Percentiles rank a stretch among this genome's conserved stretches.
Evolutionary conservation across 2,888 invertebrate genomes (phyloP).

Genomic region (Drosophila subsilvestris): DNA sequence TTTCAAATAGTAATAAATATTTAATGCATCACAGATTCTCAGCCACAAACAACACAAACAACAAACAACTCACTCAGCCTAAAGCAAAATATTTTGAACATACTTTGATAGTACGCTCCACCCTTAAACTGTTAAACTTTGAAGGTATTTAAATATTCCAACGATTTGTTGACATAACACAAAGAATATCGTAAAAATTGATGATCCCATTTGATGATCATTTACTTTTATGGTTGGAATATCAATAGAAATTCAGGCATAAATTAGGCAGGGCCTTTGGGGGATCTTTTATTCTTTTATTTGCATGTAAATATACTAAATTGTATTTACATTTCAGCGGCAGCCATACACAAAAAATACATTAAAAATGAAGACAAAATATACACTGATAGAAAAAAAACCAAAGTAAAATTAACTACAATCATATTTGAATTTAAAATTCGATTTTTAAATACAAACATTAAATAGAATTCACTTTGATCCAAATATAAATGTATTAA

Average conservation of each 20-base stretch:
- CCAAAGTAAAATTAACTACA: too few species aligned
- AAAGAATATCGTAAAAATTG: constrained; percentile 9
- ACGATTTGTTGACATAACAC: constrained; percentile 23
- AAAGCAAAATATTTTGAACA: too few species aligned
- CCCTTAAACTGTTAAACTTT: constrained; percentile 15
- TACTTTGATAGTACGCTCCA: too few species aligned
- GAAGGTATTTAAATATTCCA: not conserved
- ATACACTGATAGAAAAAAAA: too few species aligned
- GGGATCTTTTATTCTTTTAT: not conserved
- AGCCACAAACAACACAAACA: too few species aligned
- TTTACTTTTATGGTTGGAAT: constrained; percentile 21
- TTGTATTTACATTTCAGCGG: too few species aligned
- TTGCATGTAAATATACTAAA: too few species aligned
- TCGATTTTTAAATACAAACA: too few species aligned
- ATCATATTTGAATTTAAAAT: too few species aligned
- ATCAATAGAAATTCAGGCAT: constrained; percentile 6
- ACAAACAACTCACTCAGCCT: too few species aligned
- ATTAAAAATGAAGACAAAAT: not conserved
- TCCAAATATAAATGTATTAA: too few species aligned
- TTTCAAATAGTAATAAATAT: constrained; percentile 14
- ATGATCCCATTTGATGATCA: constrained; percentile 21
- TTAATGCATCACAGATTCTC: constrained; percentile 18
- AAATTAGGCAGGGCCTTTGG: constrained; percentile 2
- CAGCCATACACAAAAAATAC: not conserved
- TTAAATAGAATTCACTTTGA: too few species aligned